These are phyloP conservation scores for Melozone crissalis DNA, from an alignment of 2,113 vertebrate genomes.

Conservation along the genomic window DNA sequence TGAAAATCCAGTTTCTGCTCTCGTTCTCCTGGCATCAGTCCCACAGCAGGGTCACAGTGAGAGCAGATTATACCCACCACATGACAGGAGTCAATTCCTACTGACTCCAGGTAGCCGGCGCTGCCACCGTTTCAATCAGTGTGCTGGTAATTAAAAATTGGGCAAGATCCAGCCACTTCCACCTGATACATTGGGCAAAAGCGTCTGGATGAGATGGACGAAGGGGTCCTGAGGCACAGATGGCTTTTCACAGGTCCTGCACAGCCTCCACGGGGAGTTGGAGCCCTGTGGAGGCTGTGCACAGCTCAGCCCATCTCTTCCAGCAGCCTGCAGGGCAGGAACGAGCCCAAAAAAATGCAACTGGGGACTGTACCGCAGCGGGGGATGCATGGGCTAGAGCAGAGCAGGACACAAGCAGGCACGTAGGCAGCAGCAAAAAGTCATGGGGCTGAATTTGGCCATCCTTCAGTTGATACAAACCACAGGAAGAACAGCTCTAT, in stretches of 20 bases:
- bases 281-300: neutral
- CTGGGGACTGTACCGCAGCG: rapidly evolving
- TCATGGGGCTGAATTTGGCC: neutral
- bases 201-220: neutral
- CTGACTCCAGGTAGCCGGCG: neutral
- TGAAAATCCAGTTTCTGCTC: neutral
- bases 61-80: neutral
- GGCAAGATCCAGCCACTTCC: neutral
- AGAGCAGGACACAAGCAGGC: neutral
- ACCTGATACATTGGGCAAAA: neutral
- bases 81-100: slow-evolving; percentile 17
- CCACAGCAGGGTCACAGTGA: neutral
- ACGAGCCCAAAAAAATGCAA: neutral
- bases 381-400: neutral
- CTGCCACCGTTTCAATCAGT: neutral
- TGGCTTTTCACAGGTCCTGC: neutral
- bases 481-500: neutral
- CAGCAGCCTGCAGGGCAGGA: neutral
- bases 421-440: neutral
- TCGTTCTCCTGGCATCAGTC: neutral
- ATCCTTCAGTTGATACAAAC: neutral
- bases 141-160: neutral
- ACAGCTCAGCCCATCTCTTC: neutral
- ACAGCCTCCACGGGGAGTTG: rapidly evolving
- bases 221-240: neutral